Percentiles rank a stretch among this genome's conserved stretches.
Evolutionary conservation across 2,113 vertebrate species (phyloP).

Genomic region (Echinops telfairi): DNA sequence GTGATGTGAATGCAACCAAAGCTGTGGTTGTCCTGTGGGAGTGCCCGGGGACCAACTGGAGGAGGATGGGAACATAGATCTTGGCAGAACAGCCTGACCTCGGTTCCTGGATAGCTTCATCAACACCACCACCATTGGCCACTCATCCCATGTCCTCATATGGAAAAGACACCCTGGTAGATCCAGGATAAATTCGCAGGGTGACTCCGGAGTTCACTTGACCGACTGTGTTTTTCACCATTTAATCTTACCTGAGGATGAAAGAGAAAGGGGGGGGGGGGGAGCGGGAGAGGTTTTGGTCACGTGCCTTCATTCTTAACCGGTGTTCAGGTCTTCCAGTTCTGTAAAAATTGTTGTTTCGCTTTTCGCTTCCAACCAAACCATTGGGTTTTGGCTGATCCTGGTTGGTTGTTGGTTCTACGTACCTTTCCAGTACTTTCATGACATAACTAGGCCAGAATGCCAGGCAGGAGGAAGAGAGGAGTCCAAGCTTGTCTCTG

Average conservation of each 20-base stretch:
- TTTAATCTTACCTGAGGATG: too few relatives aligned
- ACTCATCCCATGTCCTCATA: conserved; percentile 83
- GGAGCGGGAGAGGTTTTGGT: too few relatives aligned
- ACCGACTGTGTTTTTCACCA: conserved; percentile 72
- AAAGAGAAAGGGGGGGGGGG: too few relatives aligned
- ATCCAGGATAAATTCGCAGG: conserved; percentile 78
- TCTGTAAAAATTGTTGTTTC: conserved; percentile 52
- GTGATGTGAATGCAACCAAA: conserved; percentile 54
- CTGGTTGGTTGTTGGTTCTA: conserved; percentile 54
- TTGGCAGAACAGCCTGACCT: conserved; percentile 73
- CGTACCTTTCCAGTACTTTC: conserved; percentile 46
- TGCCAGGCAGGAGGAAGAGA: background rate
- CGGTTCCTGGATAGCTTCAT: conserved; percentile 78
- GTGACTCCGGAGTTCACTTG: conserved; percentile 76
- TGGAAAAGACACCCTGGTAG: conserved; percentile 58
- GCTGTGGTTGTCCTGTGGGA: conserved; percentile 66
- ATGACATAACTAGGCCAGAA: background rate
- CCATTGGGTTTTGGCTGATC: conserved; percentile 72
- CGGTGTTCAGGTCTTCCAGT: conserved; percentile 77
- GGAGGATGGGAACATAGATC: conserved; percentile 64
- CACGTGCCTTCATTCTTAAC: conserved; percentile 54
- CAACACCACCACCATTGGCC: conserved; percentile 79
- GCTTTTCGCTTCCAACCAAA: conserved; percentile 70
- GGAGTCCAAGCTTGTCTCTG: background rate
- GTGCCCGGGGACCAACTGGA: background rate